Conservation (phyloP, 1,140 invertebrate genomes). For the Trichogramma pretiosum region DNA sequence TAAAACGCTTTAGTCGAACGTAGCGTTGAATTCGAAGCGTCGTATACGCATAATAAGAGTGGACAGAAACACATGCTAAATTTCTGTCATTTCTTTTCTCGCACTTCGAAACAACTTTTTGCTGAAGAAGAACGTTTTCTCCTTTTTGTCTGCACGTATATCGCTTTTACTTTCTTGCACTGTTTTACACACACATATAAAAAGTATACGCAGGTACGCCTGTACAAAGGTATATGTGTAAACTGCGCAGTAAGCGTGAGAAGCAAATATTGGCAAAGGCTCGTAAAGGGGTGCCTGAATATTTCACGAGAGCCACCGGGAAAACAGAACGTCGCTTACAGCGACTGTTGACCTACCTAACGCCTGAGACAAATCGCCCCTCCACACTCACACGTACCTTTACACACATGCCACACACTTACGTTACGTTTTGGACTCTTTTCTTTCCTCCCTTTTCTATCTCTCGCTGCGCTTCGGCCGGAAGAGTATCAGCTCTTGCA, state of each 20-base stretch:
- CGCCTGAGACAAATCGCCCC: not conserved
- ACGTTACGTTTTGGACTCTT: not conserved
- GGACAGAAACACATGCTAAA: no score
- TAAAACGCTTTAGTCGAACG: no score
- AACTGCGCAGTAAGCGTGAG: not conserved
- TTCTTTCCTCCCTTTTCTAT: not conserved
- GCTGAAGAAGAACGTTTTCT: no score
- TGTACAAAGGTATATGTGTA: no score
- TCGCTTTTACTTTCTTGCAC: not conserved
- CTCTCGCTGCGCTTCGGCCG: no score
- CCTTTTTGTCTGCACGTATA: no score
- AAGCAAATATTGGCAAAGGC: conserved; percentile 1
- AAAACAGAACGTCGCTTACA: conserved; percentile 4
- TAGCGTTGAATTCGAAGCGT: no score
- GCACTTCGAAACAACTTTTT: no score
- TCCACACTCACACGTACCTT: not conserved
- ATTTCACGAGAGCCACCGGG: conserved; percentile 6
- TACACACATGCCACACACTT: not conserved
- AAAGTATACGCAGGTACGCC: not conserved
- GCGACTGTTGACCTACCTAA: conserved; percentile 12
- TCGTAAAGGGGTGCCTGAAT: conserved; percentile 4
- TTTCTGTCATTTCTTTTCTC: no score
- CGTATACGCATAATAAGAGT: no score
- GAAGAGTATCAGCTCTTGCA: no score
- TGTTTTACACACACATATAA: not conserved